A percentile compares a stretch with the other conserved stretches of the same genome.
These are phyloP conservation scores for Germaria angustata DNA, from an alignment of 2,888 invertebrate species.

Conservation along the genomic window DNA sequence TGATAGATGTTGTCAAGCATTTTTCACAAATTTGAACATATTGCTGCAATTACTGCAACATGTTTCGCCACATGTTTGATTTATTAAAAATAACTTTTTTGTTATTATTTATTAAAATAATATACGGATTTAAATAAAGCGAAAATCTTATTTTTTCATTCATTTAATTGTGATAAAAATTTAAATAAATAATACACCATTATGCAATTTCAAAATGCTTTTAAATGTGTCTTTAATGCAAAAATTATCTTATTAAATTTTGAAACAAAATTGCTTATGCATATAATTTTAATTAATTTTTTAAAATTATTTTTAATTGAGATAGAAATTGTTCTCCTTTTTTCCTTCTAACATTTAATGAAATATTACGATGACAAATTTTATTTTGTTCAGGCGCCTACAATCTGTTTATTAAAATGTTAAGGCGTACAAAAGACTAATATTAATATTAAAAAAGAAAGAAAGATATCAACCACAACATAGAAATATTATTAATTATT, in stretches of 20 bases:
- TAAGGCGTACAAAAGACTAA: conserved; percentile 33
- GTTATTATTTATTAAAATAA: no score
- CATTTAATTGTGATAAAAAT: no score
- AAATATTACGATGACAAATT: conserved; percentile 48
- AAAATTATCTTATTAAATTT: background rate
- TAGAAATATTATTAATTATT: conserved; percentile 35
- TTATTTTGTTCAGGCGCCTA: conserved; percentile 47
- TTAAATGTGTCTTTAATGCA: background rate
- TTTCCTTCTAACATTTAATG: conserved; percentile 33
- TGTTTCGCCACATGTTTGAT: no score
- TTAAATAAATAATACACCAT: no score
- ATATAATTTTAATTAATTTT: conserved; percentile 41
- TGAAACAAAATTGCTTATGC: conserved; percentile 24
- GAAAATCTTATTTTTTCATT: no score
- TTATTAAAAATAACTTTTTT: no score
- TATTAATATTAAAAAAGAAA: conserved; percentile 35
- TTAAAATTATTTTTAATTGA: conserved; percentile 41
- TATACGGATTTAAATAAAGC: no score
- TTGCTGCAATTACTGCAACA: no score
- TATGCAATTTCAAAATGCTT: background rate
- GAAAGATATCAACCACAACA: background rate
- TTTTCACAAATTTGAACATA: no score
- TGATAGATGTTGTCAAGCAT: no score
- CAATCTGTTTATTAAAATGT: conserved; percentile 38
- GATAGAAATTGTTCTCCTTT: background rate